A percentile compares a stretch with the other conserved stretches of the same genome.
phyloP scores from a whole-genome alignment of 2,113 vertebrate genomes.

The Cavia aperea region DNA sequence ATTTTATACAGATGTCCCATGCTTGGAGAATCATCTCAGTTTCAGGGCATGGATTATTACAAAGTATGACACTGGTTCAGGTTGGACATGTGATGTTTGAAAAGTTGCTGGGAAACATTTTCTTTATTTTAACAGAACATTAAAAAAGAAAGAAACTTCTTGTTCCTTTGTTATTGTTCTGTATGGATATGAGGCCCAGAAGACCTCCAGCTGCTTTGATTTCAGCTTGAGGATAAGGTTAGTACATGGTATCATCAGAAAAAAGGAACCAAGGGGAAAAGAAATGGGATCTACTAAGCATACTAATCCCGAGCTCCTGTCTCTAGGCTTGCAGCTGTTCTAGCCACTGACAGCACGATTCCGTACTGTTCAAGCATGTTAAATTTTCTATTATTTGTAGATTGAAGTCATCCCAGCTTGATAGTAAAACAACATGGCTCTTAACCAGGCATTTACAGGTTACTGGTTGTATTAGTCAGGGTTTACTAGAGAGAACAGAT shows the following conservation, averaged over 20 bases:
- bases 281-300: not conserved
- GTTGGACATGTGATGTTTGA: not conserved
- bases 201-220: not conserved
- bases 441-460: not conserved
- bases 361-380: not conserved
- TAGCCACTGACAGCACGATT: not conserved
- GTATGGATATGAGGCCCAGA: not conserved
- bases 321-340: not conserved
- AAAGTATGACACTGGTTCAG: not conserved
- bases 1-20: not conserved
- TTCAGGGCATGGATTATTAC: not conserved
- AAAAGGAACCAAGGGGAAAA: not conserved
- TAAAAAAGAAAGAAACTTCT: not conserved
- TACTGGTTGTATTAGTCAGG: not conserved
- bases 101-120: slow-evolving; percentile 7
- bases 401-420: slow-evolving; percentile 11
- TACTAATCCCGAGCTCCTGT: not conserved
- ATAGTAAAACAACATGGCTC: not conserved
- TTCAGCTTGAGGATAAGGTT: not conserved
- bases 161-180: not conserved
- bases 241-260: not conserved
- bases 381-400: not conserved
- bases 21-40: not conserved
- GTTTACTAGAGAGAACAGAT: too few relatives aligned
- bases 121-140: not conserved